Evolutionary conservation across 2,797 vertebrate species (phyloP).

Genomic region (Tokudaia tokunoshimensis): DNA sequence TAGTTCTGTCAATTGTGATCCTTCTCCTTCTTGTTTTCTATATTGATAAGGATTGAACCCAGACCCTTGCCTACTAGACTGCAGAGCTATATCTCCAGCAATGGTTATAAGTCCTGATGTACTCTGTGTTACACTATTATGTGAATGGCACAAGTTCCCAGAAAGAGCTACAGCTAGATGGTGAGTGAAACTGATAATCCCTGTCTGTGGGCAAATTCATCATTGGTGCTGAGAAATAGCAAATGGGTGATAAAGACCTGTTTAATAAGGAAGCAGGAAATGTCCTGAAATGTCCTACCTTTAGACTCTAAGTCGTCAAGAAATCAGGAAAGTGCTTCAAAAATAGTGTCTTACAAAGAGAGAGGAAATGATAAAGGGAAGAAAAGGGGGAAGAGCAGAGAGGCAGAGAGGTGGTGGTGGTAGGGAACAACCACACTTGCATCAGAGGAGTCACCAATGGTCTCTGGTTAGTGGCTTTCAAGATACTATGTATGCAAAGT

Average conservation of each 20-base stretch:
- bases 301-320: constrained; percentile 38
- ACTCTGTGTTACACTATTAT: neutral
- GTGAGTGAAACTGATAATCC: constrained; percentile 19
- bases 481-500: neutral
- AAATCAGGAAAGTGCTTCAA: constrained; percentile 19
- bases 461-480: constrained; percentile 32
- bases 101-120: neutral
- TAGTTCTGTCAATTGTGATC: neutral
- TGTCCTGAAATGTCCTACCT: neutral
- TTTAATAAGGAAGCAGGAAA: constrained; percentile 40
- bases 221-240: constrained; percentile 41
- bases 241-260: constrained; percentile 8
- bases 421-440: neutral
- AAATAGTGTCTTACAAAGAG: neutral
- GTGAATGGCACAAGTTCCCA: neutral
- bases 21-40: neutral
- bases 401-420: neutral
- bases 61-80: neutral
- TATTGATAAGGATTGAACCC: neutral
- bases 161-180: neutral
- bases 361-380: neutral
- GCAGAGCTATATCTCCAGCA: neutral
- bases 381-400: neutral
- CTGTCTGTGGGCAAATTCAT: neutral
- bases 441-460: neutral